Percentiles rank a stretch among this genome's conserved stretches.
These are phyloP conservation scores for Oedothorax gibbosus DNA, from an alignment of 1,140 invertebrate genomes.

Conservation along the genomic window DNA sequence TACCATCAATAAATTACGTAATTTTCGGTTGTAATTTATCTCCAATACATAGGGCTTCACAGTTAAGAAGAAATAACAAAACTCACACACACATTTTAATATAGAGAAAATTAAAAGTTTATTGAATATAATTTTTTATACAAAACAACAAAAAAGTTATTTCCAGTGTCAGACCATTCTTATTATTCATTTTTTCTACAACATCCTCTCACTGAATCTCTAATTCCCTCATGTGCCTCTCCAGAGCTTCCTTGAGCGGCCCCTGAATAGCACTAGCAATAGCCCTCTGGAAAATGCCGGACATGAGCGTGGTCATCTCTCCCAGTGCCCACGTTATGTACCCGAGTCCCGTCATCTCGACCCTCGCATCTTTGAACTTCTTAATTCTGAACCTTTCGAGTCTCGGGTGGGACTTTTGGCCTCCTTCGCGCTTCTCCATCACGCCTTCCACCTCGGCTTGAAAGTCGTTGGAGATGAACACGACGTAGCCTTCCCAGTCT, in stretches of 20 bases:
- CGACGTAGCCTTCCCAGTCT: constrained; percentile 25
- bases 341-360: constrained; percentile 41
- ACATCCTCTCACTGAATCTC: constrained; percentile 2
- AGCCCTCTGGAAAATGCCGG: constrained; percentile 43
- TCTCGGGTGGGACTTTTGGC: neutral
- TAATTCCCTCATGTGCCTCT: constrained; percentile 23
- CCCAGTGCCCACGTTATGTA: constrained; percentile 42
- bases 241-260: constrained; percentile 23
- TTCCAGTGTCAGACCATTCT: too few species aligned
- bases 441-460: neutral
- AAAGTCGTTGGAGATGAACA: constrained; percentile 39
- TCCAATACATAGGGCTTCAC: too few species aligned
- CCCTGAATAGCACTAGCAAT: constrained; percentile 29
- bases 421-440: neutral
- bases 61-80: too few species aligned
- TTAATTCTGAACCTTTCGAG: constrained; percentile 21
- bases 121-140: too few species aligned
- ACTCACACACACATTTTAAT: too few species aligned
- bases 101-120: too few species aligned
- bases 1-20: too few species aligned
- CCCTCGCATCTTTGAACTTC: constrained; percentile 14
- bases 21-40: too few species aligned
- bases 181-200: neutral
- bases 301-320: constrained; percentile 42
- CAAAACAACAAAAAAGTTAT: too few species aligned